phyloP scores from a whole-genome alignment of 1,140 invertebrate species.

The Caerostris extrusa region DNA sequence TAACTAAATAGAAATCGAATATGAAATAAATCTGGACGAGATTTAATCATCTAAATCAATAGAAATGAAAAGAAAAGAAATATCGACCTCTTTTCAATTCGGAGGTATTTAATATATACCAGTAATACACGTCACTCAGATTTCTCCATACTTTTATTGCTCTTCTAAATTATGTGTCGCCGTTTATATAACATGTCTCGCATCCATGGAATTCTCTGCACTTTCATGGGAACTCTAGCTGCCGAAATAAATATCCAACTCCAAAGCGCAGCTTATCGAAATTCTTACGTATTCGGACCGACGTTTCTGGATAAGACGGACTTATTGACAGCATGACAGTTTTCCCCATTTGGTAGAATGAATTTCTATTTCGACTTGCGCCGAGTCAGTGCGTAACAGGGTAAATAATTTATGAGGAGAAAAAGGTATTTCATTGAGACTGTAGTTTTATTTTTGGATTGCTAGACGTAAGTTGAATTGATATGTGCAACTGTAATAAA shows the following conservation, averaged over 20 bases:
- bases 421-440: background rate
- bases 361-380: background rate
- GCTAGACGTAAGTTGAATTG: no score
- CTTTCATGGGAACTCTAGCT: background rate
- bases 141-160: background rate
- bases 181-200: background rate
- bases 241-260: background rate
- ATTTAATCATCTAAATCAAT: no score
- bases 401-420: background rate
- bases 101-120: no score
- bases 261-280: background rate
- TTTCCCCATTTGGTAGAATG: background rate
- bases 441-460: no score
- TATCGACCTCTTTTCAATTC: no score
- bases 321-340: slow-evolving; percentile 8
- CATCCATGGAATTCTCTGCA: background rate
- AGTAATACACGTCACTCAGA: background rate
- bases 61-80: no score
- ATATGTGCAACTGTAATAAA: no score
- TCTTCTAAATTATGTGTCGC: background rate
- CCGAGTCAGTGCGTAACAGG: background rate
- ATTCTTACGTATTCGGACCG: background rate
- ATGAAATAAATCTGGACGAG: no score
- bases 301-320: background rate
- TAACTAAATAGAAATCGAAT: no score